Evolutionary conservation across 2,888 invertebrate genomes (phyloP).

Genomic region (Coelogynopora nodosa): DNA sequence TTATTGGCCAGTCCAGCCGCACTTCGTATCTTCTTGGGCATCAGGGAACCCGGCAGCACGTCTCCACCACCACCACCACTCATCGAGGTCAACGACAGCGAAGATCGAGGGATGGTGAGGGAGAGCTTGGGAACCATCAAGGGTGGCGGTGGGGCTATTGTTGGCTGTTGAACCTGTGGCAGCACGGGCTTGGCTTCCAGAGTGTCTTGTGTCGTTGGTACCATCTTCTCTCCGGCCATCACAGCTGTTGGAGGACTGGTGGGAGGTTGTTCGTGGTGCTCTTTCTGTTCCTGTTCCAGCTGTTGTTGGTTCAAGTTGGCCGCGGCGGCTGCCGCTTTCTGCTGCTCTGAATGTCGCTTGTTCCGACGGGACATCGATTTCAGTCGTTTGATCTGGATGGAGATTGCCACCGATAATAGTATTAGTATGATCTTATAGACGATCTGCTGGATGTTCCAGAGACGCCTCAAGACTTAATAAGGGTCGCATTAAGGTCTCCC

Average conservation of each 20-base stretch:
- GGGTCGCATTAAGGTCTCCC: too few species aligned
- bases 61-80: too few species aligned
- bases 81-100: neutral
- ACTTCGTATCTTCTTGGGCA: neutral
- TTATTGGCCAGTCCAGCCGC: constrained; percentile 40
- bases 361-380: neutral
- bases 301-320: neutral
- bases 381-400: neutral
- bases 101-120: neutral
- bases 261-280: neutral
- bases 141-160: neutral
- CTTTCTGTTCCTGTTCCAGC: neutral
- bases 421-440: too few species aligned
- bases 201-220: neutral
- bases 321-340: neutral
- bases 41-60: too few species aligned
- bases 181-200: neutral
- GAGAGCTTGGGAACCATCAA: neutral
- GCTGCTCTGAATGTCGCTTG: neutral
- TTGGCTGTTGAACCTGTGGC: neutral
- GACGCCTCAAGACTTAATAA: too few species aligned
- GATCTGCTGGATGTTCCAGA: too few species aligned
- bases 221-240: neutral
- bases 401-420: too few species aligned
- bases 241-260: neutral